Conservation (phyloP, 2,113 vertebrate species). For the Ptilorrhoa leucosticta region DNA sequence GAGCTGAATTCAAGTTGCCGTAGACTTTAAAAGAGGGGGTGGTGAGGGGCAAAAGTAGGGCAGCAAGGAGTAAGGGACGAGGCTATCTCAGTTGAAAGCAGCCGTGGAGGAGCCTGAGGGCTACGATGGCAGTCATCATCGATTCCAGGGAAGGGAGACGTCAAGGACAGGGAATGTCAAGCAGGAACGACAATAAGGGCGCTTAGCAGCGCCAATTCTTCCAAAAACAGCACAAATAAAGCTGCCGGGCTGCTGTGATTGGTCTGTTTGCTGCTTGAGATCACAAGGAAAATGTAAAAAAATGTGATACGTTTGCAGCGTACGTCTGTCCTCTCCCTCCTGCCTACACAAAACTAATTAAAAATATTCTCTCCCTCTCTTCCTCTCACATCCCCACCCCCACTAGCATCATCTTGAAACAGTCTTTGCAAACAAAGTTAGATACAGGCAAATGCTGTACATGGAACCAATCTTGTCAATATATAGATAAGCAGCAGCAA, state of each 20-base stretch:
- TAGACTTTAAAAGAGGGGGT: constrained; percentile 8
- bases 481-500: constrained; percentile 13
- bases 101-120: constrained; percentile 51
- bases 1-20: background rate
- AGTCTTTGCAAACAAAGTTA: constrained; percentile 46
- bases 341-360: constrained; percentile 50
- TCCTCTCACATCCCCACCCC: background rate
- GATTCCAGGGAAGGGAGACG: constrained; percentile 49
- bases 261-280: constrained; percentile 37
- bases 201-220: background rate
- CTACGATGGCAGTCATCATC: constrained; percentile 49
- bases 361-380: constrained; percentile 22
- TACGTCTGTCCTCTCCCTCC: background rate
- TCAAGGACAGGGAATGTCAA: constrained; percentile 64
- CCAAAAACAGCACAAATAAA: constrained; percentile 18
- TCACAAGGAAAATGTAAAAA: constrained; percentile 13
- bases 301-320: background rate
- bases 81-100: constrained; percentile 30
- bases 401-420: constrained; percentile 14
- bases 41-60: constrained; percentile 54
- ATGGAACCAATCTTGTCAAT: constrained; percentile 6
- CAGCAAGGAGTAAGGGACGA: constrained; percentile 21
- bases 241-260: background rate
- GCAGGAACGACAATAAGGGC: constrained; percentile 17
- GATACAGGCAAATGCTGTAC: background rate